These are phyloP conservation scores for Chrysolophus pictus DNA, from an alignment of 2,797 vertebrate genomes.

Conservation along the genomic window DNA sequence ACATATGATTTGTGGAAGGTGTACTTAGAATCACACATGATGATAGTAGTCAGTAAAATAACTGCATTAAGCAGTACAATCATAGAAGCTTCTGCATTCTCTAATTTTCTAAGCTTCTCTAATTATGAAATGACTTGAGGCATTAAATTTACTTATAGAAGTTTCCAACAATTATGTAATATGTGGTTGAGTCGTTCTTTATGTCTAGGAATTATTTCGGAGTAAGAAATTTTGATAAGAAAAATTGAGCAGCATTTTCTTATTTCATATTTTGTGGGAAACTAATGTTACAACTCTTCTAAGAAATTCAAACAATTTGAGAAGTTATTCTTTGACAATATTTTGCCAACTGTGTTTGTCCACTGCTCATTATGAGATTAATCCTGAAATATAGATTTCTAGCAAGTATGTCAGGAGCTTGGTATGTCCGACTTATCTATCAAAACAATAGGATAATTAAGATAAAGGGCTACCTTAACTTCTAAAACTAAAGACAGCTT, in stretches of 20 bases:
- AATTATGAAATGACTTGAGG: background rate
- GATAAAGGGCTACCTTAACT: background rate
- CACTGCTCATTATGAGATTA: background rate
- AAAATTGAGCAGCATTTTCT: background rate
- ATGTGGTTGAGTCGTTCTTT: background rate
- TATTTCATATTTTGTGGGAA: background rate
- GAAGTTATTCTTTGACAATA: background rate
- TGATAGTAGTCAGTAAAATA: background rate
- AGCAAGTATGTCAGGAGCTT: background rate
- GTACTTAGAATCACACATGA: background rate
- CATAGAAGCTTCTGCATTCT: background rate
- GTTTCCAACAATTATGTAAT: background rate
- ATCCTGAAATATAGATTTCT: background rate
- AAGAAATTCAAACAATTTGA: background rate
- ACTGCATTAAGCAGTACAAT: background rate
- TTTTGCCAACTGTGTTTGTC: background rate
- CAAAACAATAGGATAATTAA: background rate
- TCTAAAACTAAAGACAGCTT: background rate
- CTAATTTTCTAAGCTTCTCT: background rate
- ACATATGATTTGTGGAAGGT: background rate
- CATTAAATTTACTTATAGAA: background rate
- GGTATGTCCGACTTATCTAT: background rate
- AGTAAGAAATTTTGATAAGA: background rate
- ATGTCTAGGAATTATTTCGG: background rate
- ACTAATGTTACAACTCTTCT: accelerated